Evolutionary conservation across 1,140 invertebrate species (phyloP), one percentile per base, ranked within the genome.

Genomic region (Acromyrmex echinatior): DNA sequence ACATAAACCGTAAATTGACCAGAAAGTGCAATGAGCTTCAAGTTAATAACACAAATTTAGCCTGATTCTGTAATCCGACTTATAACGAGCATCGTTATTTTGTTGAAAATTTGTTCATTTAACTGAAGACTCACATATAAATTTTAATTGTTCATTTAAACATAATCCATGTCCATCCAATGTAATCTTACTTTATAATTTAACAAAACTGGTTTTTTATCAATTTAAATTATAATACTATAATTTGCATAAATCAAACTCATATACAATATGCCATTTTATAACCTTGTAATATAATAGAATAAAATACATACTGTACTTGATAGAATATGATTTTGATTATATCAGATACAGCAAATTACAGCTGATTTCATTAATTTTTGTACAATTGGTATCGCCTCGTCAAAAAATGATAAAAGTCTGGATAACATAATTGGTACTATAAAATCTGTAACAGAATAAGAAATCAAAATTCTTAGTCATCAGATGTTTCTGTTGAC

Each of bases 51-150:
- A 51, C 2, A 31, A 25, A 70, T 53, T 68, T 56, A 53, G 10
- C 49, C 9, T 35, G 78, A 70, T 81, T 63, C 39, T 35, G 21
- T 60, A 71, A 45, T 49, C 79, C 51, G 31, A 71, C 56, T 81
- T 60, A 58, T 79, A 49, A 65, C 9, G 1, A 25, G 9, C 16
- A 16, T 28, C 25, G 14, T 28, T 16, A 9, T 10, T 80, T 56
- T 2, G 31, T 51, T 45, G 18, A 66, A 68, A 16, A 53, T 66
- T 66, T 56, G n/a, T n/a, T 35, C 14, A 39, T 80, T 68, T 18
- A 66, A 21, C 14, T 10, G 28, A 66, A 21, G 14, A 53, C 5
- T 31, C 5, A 21, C 6, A 49, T 25, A 39, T 39, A 39, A 39
- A 7, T 39, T 39, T 39, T 7, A 39, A 7, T 39, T 39, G 25